Percentiles rank a stretch among this genome's conserved stretches.
phyloP scores from a whole-genome alignment of 2,113 vertebrate species.

The Aleadryas rufinucha region DNA sequence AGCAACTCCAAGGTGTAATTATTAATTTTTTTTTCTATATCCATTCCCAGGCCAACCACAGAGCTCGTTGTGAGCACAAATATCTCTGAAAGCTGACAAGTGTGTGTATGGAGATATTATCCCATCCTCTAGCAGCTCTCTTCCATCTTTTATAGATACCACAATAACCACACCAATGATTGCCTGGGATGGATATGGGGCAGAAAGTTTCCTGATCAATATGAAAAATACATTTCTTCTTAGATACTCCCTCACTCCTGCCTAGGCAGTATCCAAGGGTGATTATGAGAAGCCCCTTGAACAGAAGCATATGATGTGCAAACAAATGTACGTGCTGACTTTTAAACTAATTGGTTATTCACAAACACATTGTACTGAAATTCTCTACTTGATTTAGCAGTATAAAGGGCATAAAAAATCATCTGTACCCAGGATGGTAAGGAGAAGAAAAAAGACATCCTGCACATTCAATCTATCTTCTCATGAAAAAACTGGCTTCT shows the following conservation, averaged over 20 bases:
- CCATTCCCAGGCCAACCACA: background rate
- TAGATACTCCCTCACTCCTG: background rate
- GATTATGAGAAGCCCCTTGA: background rate
- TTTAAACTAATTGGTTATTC: constrained; percentile 3
- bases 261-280: background rate
- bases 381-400: background rate
- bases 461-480: background rate
- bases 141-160: background rate
- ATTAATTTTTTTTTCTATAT: background rate
- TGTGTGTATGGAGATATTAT: background rate
- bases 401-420: background rate
- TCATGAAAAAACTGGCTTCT: background rate
- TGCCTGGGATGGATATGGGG: background rate
- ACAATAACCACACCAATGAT: background rate
- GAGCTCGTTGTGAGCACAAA: background rate
- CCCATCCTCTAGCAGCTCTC: background rate
- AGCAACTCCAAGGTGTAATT: background rate
- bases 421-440: background rate
- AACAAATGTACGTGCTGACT: background rate
- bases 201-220: background rate
- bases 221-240: background rate
- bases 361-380: background rate
- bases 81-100: background rate
- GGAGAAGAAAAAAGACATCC: background rate
- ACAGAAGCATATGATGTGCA: constrained; percentile 2